Percentiles rank a stretch among this genome's conserved stretches.
These are phyloP conservation scores for Seira ritae DNA, from an alignment of 2,888 invertebrate species.

Conservation along the genomic window DNA sequence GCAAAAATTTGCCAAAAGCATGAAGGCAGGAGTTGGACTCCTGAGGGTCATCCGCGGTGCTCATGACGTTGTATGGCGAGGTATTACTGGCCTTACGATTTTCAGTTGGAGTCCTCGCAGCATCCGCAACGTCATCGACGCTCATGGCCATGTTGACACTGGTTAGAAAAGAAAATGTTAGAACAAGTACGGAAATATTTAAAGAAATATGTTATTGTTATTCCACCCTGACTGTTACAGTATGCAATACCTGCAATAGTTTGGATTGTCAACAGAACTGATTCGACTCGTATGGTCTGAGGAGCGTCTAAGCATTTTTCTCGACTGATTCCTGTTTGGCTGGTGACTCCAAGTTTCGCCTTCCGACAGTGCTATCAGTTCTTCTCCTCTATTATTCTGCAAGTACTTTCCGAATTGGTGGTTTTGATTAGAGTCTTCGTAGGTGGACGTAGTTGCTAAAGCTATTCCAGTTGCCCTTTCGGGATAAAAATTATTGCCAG, in stretches of 20 bases:
- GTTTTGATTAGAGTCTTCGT: conserved; percentile 51
- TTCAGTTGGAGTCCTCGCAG: conserved; percentile 47
- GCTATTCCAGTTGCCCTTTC: conserved; percentile 41
- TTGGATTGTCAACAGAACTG: conserved; percentile 64
- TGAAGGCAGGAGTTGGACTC: conserved; percentile 43
- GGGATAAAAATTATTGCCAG: conserved; percentile 47
- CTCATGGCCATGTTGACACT: conserved; percentile 63
- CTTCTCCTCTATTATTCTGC: not conserved
- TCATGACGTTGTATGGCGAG: conserved; percentile 60
- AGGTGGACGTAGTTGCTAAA: conserved; percentile 16
- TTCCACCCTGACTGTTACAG: too few species aligned
- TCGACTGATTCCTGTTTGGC: conserved; percentile 5
- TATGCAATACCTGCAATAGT: too few species aligned
- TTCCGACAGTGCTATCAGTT: conserved; percentile 11
- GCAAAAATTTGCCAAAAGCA: conserved; percentile 37
- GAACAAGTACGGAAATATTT: too few species aligned
- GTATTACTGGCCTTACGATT: conserved; percentile 39
- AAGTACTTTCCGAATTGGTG: not conserved
- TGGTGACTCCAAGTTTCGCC: conserved; percentile 45
- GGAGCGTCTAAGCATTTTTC: conserved; percentile 60
- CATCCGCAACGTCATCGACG: conserved; percentile 53
- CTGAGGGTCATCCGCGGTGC: conserved; percentile 41
- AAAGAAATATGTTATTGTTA: too few species aligned
- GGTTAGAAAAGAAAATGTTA: too few species aligned
- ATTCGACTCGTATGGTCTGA: conserved; percentile 59